Evolutionary conservation across 92 coral and sea anemone species (phyloP).

Genomic region (Phenganax marumi): DNA sequence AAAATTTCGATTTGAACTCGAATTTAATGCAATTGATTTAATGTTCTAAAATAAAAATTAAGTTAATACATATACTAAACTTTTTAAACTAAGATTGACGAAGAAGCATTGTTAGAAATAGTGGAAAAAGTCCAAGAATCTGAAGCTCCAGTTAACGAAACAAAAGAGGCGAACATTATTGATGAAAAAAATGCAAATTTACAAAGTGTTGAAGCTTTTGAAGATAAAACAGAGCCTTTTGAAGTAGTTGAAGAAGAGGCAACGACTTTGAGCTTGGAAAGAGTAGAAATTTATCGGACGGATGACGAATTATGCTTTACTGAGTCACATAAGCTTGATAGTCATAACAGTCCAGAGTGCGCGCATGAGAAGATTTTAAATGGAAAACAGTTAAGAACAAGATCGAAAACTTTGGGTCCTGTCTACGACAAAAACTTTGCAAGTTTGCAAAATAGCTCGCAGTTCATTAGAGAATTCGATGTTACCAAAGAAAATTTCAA

Average conservation of each 20-base stretch:
- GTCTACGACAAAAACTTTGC: conserved; percentile 51
- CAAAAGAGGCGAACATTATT: not conserved
- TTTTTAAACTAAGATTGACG: not conserved
- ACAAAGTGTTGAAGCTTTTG: not conserved
- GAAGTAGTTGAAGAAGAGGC: not conserved
- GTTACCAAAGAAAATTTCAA: not conserved
- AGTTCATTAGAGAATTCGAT: conserved; percentile 54
- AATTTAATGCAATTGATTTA: not conserved
- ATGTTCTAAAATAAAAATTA: not conserved
- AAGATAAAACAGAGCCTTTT: not conserved
- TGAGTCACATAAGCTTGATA: conserved; percentile 60
- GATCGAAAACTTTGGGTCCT: conserved; percentile 73
- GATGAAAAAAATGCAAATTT: not conserved
- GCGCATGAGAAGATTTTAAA: conserved; percentile 28
- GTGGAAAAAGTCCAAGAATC: not conserved
- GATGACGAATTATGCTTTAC: not conserved
- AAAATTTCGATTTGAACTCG: not conserved
- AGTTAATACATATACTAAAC: not conserved
- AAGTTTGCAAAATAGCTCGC: conserved; percentile 71
- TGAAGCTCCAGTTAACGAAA: not conserved
- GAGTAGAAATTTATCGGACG: not conserved
- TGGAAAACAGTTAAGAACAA: not conserved
- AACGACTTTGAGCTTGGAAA: not conserved
- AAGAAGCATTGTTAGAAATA: not conserved
- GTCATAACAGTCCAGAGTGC: conserved; percentile 72